Evolutionary conservation across 2,888 invertebrate genomes (phyloP), one percentile per base, ranked within the genome.

Genomic region (Nomada hirtipes): DNA sequence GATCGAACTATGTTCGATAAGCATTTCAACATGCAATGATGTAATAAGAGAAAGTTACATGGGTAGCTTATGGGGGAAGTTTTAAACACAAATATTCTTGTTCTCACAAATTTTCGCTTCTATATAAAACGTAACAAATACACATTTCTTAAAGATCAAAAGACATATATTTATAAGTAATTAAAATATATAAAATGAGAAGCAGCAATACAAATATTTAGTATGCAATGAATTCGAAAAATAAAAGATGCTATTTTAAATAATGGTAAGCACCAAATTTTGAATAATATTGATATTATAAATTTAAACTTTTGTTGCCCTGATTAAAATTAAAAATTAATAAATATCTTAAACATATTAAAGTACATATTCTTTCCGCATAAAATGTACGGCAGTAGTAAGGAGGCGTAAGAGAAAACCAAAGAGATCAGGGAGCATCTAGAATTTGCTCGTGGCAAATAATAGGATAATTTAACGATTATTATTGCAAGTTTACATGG

Each of bases 381-480:
- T 11, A 26, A 23, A 57, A 57, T 23, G 57, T 57, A 55, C 20
- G 23, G 55, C 55, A 20, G 13, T 23, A 26, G 23, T 23, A 13
- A 57, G 20, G 23, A 23, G 23, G 11, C 11, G 44, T 69, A 68
- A 63, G 68, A 55, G 72, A 73, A 55, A 64, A 36, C 68, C 67
- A 78, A 75, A 74, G 42, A 59, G 50, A 52, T n/a, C 26, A 72
- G 11, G 13, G 55, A 9, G 26, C 59, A 67, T 74, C 18, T 76
- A 63, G 69, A 87, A 88, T 88, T 88, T 87, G 76, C 78, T 7
- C 47, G 20, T 53, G 65, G 79, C 77, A 88, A 88, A 88, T 88
- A 87, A 47, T 20, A 68, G 52, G 72, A 59, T 65, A 69, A 67
- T 65, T 15, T 7, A 53, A 61, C 53, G 76, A 79, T 83, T 79